Conservation (phyloP, 2,888 invertebrate genomes). For the Cryptophagus acutangulus region DNA sequence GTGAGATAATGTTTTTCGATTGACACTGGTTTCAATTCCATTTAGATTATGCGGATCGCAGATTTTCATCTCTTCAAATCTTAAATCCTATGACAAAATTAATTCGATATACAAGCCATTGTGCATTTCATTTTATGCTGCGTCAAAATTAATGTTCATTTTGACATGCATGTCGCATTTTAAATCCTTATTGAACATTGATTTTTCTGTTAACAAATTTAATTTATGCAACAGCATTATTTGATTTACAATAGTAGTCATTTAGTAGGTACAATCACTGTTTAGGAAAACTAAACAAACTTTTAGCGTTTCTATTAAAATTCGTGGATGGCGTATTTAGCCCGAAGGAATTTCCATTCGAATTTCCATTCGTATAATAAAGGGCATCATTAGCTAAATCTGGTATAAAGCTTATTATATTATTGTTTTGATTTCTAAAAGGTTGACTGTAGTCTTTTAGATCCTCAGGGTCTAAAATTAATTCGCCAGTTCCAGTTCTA, state of each 20-base stretch:
- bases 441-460: slow-evolving; percentile 21
- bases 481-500: slow-evolving; percentile 52
- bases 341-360: slow-evolving; percentile 4
- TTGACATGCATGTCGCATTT: slow-evolving; percentile 23
- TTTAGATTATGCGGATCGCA: slow-evolving; percentile 37
- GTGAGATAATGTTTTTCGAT: slow-evolving; percentile 40
- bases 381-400: slow-evolving; percentile 14
- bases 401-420: slow-evolving; percentile 16
- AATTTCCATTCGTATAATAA: slow-evolving; percentile 10
- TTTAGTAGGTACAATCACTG: background rate
- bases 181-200: too few relatives aligned
- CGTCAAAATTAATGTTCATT: slow-evolving; percentile 19
- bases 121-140: too few relatives aligned
- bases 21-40: slow-evolving; percentile 44
- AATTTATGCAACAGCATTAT: too few relatives aligned
- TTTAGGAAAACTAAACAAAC: slow-evolving; percentile 3
- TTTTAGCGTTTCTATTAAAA: slow-evolving; percentile 1
- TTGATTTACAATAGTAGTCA: background rate
- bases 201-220: too few relatives aligned
- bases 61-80: slow-evolving; percentile 35
- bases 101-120: slow-evolving; percentile 39
- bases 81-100: slow-evolving; percentile 37
- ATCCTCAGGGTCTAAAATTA: slow-evolving; percentile 47
- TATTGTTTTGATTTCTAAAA: slow-evolving; percentile 17
- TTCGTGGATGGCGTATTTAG: background rate